Conservation (phyloP, 2,113 vertebrate genomes). For the Eubucco bourcierii region DNA sequence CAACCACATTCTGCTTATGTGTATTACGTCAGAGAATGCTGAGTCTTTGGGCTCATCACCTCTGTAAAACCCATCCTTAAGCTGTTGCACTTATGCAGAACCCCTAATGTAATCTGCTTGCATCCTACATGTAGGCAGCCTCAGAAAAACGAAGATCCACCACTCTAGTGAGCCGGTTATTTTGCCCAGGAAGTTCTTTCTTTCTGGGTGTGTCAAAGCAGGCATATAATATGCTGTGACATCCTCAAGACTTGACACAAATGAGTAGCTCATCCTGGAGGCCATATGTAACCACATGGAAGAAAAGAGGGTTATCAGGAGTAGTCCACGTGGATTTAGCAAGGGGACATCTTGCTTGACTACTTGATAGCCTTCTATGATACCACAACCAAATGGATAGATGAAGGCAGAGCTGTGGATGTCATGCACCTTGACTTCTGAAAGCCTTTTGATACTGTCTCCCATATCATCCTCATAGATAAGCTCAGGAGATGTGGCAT, state of each 20-base stretch:
- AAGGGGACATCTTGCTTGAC: no score
- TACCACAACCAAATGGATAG: no score
- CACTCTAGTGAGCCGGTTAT: neutral
- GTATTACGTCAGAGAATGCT: neutral
- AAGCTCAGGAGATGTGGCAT: no score
- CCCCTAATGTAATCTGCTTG: neutral
- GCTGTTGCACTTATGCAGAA: fast-evolving
- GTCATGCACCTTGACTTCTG: no score
- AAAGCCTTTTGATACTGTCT: no score
- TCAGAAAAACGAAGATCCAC: neutral
- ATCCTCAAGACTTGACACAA: neutral
- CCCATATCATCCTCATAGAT: no score
- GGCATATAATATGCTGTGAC: neutral
- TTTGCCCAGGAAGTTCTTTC: neutral
- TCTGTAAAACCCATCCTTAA: neutral
- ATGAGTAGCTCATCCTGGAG: fast-evolving
- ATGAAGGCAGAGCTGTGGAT: no score
- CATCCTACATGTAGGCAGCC: neutral
- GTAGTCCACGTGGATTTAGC: no score
- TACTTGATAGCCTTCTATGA: no score
- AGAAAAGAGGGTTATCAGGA: no score
- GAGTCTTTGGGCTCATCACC: neutral
- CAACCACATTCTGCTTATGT: no score
- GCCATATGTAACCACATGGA: no score
- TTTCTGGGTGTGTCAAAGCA: neutral